A percentile compares a stretch with the other conserved stretches of the same genome.
phyloP scores from a whole-genome alignment of 23 tunicate genomes.

The Trididemnum nubilum region DNA sequence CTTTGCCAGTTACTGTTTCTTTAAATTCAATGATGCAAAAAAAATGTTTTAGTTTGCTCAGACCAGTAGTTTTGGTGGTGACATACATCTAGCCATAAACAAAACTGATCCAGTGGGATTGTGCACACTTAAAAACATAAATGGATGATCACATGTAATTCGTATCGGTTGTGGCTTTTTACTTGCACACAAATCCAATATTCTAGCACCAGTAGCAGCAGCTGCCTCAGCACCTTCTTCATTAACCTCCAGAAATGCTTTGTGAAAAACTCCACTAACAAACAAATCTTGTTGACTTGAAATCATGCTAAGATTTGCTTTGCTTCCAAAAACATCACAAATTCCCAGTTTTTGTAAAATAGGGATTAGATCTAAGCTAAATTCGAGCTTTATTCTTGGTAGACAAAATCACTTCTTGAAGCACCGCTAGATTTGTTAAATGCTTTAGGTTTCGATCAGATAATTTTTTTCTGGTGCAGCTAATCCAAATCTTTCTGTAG shows the following conservation, averaged over 20 bases:
- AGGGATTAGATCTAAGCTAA: conserved; percentile 17
- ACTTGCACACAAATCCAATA: conserved; percentile 12
- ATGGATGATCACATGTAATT: conserved; percentile 86
- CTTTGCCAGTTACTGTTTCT: too few species aligned
- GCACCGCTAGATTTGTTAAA: not conserved
- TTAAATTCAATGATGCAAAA: too few species aligned
- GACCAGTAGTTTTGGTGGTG: too few species aligned
- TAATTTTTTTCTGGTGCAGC: conserved; percentile 6
- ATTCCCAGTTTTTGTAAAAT: conserved; percentile 43
- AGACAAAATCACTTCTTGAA: conserved; percentile 37
- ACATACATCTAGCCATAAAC: conserved; percentile 45
- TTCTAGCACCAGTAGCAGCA: conserved; percentile 77
- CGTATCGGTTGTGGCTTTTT: conserved; percentile 22
- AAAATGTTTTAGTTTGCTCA: too few species aligned
- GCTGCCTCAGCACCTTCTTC: conserved; percentile 97
- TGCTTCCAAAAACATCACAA: conserved; percentile 33
- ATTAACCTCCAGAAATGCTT: conserved; percentile 77
- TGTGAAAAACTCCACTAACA: conserved; percentile 60
- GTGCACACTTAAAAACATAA: conserved; percentile 67
- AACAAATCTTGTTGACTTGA: conserved; percentile 34
- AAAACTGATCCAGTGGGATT: conserved; percentile 52
- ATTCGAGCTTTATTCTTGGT: conserved; percentile 68
- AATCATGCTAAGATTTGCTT: conserved; percentile 53
- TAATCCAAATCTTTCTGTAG: conserved; percentile 51
- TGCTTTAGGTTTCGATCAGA: conserved; percentile 8